Evolutionary conservation across 2,888 invertebrate species (phyloP).

Genomic region (Megaustenia siamemsis): DNA sequence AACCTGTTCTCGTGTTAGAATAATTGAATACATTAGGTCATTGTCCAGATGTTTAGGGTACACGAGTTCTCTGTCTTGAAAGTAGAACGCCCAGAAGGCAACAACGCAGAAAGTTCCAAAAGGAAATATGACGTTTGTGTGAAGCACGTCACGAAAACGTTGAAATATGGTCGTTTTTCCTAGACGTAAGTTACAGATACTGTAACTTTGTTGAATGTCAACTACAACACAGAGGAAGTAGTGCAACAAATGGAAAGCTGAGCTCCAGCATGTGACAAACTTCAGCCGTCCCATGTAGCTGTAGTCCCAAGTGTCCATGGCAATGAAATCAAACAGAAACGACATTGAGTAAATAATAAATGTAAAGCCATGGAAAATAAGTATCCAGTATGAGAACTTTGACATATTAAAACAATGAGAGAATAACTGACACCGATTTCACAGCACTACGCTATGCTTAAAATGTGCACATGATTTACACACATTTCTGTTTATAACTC

Average conservation of each 20-base stretch:
- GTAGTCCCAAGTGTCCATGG: conserved; percentile 28
- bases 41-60: background rate
- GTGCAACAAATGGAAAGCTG: background rate
- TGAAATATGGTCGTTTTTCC: background rate
- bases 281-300: conserved; percentile 25
- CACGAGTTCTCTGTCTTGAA: conserved; percentile 21
- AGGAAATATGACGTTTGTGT: background rate
- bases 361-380: background rate
- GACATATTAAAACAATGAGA: background rate
- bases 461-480: no score
- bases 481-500: no score
- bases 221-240: background rate
- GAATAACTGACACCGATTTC: no score
- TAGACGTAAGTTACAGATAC: no score
- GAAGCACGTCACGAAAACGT: background rate
- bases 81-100: conserved; percentile 5
- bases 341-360: background rate
- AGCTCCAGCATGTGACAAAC: conserved; percentile 16
- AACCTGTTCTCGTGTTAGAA: background rate
- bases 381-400: background rate
- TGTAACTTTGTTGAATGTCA: background rate
- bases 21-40: background rate
- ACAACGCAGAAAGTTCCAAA: conserved; percentile 9
- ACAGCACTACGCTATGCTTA: no score
- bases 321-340: background rate